Base-by-base conservation (phyloP, 2,797 vertebrate genomes). In the Gymnothorax reevesii region DNA sequence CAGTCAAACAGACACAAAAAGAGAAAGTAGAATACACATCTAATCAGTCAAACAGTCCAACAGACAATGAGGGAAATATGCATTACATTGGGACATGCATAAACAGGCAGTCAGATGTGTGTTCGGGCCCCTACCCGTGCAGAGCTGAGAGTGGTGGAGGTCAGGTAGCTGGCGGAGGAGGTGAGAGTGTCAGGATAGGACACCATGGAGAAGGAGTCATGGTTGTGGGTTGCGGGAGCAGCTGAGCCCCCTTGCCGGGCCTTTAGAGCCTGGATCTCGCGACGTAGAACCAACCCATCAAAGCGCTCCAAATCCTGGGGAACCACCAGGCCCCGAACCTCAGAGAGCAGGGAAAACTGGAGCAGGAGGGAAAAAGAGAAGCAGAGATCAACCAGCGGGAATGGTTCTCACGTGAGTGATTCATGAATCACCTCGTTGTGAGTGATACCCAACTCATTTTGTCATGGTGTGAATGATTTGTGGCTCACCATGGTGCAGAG, bases 201-300 rank as follows among this genome's bases (percentile, higher is more conserved):
- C 89, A 97, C 95, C 95, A 97, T 90, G 57, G 98, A 99, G 91
- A 95, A 95, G 84, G 96, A 95, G 92, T 99, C 98, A 0, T 92
- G 88, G 22, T 94, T 94, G 57, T 90, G 89, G 0, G 88, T 89
- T 0, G 91, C 13, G 77, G 91, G 90, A 0, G 92, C 87, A 0
- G 93, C 91, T 87, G 92, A 94, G 0, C 93, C 85, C 0, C 96
- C 97, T 94, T 98, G 98, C 0, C 98, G 95, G 0, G 98, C 97
- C 91, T 99, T 99, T 90, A 99, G 96, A 55, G 97, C 97, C 92
- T 99, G 97, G 0, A 99, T 99, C 92, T 99, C 98, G 1, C 96
- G 95, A 84, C 97, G 96, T 87, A 99, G 94, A 83, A 99, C 98
- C 94, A 99, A 92, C 86, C 95, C 97, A 57, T 99, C 98, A 0